A percentile compares a stretch with the other conserved stretches of the same genome.
Evolutionary conservation across 2,888 invertebrate genomes (phyloP).

Genomic region (Noctua pronuba): DNA sequence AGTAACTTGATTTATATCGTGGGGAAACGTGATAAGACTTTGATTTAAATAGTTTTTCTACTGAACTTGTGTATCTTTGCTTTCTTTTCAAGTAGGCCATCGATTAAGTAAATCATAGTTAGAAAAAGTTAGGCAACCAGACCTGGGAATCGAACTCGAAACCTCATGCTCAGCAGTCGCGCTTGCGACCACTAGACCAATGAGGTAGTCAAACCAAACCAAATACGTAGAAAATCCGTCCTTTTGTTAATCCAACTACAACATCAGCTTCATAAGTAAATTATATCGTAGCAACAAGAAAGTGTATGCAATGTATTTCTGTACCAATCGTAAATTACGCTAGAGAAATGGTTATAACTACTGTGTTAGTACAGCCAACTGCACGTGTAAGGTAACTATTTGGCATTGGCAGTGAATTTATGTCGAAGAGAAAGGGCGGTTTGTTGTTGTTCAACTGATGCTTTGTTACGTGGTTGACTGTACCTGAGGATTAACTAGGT

Average conservation of each 20-base stretch:
- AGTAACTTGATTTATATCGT: background rate
- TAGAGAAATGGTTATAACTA: slow-evolving; percentile 43
- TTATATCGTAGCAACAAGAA: slow-evolving; percentile 43
- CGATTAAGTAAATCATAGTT: background rate
- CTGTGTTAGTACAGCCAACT: slow-evolving; percentile 16
- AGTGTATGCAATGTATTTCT: slow-evolving; percentile 44
- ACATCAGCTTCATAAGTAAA: slow-evolving; percentile 31
- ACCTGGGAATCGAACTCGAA: no score
- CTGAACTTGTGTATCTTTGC: background rate
- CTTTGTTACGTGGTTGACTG: background rate
- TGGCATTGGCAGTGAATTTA: slow-evolving; percentile 1
- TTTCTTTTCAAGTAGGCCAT: background rate
- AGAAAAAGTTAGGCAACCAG: background rate
- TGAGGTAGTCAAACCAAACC: no score
- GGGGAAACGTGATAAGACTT: background rate
- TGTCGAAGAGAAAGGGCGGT: background rate
- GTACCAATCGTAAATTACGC: slow-evolving; percentile 45
- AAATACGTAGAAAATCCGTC: background rate
- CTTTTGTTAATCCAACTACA: slow-evolving; percentile 8
- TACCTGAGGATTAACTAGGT: slow-evolving; percentile 22
- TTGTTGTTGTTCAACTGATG: background rate
- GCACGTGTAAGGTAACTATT: background rate
- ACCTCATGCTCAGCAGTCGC: no score
- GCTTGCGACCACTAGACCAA: no score
- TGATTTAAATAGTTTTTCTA: background rate